Evolutionary conservation across 2,888 invertebrate genomes (phyloP).

Genomic region (Macrosiphum euphorbiae): DNA sequence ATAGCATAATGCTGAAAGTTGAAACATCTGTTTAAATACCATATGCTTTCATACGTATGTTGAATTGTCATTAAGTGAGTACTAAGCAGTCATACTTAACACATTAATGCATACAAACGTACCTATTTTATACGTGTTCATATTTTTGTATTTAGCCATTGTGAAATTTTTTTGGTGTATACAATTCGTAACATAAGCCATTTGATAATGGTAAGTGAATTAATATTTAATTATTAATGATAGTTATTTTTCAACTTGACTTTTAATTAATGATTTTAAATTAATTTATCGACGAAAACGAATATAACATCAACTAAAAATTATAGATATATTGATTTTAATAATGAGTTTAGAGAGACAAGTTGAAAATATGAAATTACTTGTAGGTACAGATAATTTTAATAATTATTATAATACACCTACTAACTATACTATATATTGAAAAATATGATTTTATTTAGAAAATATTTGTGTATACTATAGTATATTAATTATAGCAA

Average conservation of each 20-base stretch:
- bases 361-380: neutral
- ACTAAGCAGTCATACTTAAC: neutral
- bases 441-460: neutral
- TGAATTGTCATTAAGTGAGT: neutral
- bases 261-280: neutral
- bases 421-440: neutral
- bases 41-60: neutral
- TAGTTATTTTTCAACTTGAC: neutral
- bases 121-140: neutral
- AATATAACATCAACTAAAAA: neutral
- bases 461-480: neutral
- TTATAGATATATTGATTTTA: neutral
- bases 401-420: neutral
- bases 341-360: neutral
- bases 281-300: neutral
- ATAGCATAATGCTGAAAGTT: neutral
- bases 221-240: neutral
- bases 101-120: neutral
- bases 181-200: neutral
- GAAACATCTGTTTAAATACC: constrained; percentile 40
- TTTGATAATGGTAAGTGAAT: constrained; percentile 33
- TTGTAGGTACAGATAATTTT: neutral
- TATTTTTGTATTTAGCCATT: neutral
- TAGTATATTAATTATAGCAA: too few relatives aligned
- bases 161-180: neutral